These are phyloP conservation scores for Corapipo altera DNA, from an alignment of 2,113 vertebrate species.

Conservation along the genomic window DNA sequence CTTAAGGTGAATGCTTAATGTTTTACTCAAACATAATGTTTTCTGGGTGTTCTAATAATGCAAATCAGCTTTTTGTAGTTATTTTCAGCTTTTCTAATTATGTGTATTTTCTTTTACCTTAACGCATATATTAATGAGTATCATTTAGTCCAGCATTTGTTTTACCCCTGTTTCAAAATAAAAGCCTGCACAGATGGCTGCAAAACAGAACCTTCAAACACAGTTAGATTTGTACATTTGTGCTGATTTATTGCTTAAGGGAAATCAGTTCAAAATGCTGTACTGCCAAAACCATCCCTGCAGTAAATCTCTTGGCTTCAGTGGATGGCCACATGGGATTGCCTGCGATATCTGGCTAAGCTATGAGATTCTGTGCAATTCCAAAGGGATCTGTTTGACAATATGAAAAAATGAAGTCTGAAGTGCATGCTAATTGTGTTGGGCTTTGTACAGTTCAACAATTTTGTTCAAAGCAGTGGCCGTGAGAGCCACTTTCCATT, in stretches of 20 bases:
- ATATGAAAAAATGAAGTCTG: background rate
- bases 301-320: slow-evolving; percentile 52
- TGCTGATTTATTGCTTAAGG: slow-evolving; percentile 49
- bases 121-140: background rate
- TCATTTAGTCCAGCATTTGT: slow-evolving; percentile 11
- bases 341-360: slow-evolving; percentile 8
- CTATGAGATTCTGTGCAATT: background rate
- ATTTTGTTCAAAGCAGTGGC: background rate
- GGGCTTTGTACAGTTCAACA: background rate
- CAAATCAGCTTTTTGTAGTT: background rate
- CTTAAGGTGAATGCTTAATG: background rate
- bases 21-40: background rate
- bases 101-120: background rate
- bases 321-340: slow-evolving; percentile 37
- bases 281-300: slow-evolving; percentile 40
- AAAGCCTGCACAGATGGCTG: slow-evolving; percentile 55
- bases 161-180: slow-evolving; percentile 29
- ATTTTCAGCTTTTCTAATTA: slow-evolving; percentile 7
- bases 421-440: background rate
- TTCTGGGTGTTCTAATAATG: slow-evolving; percentile 7
- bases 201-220: slow-evolving; percentile 28
- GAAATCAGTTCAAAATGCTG: slow-evolving; percentile 24
- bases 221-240: slow-evolving; percentile 52
- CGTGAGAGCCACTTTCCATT: background rate
- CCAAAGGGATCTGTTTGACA: slow-evolving; percentile 26